Conservation (phyloP, 2,113 vertebrate genomes). For the Lethenteron reissneri region DNA sequence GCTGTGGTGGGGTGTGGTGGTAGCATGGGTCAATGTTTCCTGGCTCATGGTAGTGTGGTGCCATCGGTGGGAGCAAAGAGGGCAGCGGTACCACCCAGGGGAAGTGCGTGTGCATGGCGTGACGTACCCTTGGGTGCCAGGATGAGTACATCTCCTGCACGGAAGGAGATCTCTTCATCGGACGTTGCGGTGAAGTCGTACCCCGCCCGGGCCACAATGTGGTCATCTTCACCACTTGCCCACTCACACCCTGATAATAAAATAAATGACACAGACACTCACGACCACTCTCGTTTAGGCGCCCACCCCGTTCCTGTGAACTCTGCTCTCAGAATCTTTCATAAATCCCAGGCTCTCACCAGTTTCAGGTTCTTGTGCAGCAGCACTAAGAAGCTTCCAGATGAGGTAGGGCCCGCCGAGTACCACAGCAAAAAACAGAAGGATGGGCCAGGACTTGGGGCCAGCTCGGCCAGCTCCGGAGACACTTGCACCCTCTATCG, state of each 20-base stretch:
- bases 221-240: conserved; percentile 75
- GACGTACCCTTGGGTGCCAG: conserved; percentile 67
- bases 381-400: conserved; percentile 69
- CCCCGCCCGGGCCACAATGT: conserved; percentile 75
- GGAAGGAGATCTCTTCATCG: conserved; percentile 75
- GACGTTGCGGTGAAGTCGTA: conserved; percentile 64
- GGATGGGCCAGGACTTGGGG: conserved; percentile 79
- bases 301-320: neutral
- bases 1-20: neutral
- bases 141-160: conserved; percentile 65
- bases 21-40: neutral
- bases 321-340: neutral
- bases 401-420: conserved; percentile 88
- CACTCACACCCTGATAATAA: conserved; percentile 29
- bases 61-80: neutral
- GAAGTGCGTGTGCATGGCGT: neutral
- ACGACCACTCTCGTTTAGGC: neutral
- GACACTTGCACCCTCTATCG: conserved; percentile 26
- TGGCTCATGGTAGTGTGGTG: neutral
- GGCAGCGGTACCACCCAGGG: neutral
- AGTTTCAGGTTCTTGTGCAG: conserved; percentile 28
- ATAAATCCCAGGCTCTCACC: conserved; percentile 24
- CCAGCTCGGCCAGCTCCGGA: conserved; percentile 18
- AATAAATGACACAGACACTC: neutral
- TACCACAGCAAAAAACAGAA: conserved; percentile 81